Conservation (phyloP, 2,113 vertebrate species). For the Calyptomena viridis region DNA sequence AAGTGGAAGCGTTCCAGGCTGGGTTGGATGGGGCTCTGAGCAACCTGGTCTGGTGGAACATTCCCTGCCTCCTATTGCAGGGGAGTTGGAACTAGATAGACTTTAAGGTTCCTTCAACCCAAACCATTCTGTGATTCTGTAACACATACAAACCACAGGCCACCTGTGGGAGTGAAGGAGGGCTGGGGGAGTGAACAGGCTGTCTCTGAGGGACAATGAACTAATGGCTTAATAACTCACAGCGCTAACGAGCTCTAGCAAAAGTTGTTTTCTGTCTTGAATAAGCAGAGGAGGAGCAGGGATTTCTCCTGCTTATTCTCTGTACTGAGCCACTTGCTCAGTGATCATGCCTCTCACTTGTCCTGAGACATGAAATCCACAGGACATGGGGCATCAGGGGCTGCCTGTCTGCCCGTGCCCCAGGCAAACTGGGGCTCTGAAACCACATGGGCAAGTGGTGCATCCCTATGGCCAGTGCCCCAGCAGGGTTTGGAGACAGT, state of each 20-base stretch:
- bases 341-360: background rate
- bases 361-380: background rate
- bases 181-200: background rate
- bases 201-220: background rate
- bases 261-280: background rate
- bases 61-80: background rate
- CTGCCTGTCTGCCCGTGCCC: background rate
- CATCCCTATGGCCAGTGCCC: background rate
- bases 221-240: background rate
- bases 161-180: background rate
- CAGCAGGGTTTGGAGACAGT: background rate
- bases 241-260: background rate
- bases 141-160: rapidly evolving
- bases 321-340: background rate
- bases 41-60: background rate
- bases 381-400: background rate
- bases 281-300: background rate
- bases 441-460: rapidly evolving
- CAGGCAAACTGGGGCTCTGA: rapidly evolving
- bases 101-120: background rate
- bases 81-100: background rate
- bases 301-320: background rate
- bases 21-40: background rate
- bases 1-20: background rate
- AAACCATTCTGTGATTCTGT: background rate